These are phyloP conservation scores for Poecilia picta DNA, from an alignment of 2,797 vertebrate species.

Conservation along the genomic window DNA sequence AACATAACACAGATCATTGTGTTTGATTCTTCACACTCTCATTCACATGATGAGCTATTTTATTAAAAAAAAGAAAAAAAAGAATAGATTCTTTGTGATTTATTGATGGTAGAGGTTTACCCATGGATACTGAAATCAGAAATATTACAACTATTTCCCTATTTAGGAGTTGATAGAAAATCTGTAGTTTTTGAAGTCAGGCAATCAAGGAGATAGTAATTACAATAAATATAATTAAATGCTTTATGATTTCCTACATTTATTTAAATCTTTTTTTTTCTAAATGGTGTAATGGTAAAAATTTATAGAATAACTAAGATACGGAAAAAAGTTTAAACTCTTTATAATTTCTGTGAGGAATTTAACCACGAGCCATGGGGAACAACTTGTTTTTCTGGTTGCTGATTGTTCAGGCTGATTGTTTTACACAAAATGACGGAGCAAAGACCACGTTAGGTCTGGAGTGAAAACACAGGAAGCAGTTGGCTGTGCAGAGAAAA, in stretches of 20 bases:
- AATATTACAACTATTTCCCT: no score
- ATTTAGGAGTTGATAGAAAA: neutral
- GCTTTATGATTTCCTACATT: neutral
- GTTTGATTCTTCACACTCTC: neutral
- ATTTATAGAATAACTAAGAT: neutral
- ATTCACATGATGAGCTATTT: neutral
- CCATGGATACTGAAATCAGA: neutral
- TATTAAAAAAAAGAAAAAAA: neutral
- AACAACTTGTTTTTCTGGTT: conserved; percentile 1
- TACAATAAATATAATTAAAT: neutral
- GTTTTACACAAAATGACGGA: conserved; percentile 21
- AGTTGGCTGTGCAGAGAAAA: conserved; percentile 44
- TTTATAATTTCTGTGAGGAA: neutral
- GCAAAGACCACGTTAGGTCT: conserved; percentile 28
- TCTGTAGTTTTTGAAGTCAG: neutral
- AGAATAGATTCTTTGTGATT: neutral
- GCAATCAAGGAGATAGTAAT: neutral
- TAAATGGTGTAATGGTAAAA: neutral
- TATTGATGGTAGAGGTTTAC: neutral
- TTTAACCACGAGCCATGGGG: neutral
- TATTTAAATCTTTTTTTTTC: neutral
- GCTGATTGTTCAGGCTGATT: neutral
- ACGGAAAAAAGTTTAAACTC: neutral
- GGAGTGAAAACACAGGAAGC: conserved; percentile 56
- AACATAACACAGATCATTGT: neutral